Conservation (phyloP, 2,797 vertebrate species). For the Pantherophis alleghaniensis region DNA sequence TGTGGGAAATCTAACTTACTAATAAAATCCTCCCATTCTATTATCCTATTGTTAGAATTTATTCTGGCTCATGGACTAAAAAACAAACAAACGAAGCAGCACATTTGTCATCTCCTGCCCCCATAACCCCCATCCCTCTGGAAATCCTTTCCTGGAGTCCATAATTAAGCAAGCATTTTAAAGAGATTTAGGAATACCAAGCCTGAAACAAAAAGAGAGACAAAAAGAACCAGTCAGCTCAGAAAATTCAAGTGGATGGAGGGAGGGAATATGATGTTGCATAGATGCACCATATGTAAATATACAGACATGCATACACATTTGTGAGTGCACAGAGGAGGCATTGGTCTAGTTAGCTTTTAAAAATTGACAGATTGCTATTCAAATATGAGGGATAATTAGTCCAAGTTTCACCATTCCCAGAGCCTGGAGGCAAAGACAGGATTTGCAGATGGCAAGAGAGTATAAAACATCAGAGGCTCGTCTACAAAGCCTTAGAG, state of each 20-base stretch:
- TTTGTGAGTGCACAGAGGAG: background rate
- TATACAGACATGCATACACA: background rate
- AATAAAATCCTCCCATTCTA: background rate
- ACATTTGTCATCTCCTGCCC: background rate
- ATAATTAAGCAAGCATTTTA: background rate
- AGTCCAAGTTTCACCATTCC: slow-evolving; percentile 11
- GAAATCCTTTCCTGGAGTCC: background rate
- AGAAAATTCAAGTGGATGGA: slow-evolving; percentile 1
- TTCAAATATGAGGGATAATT: slow-evolving; percentile 16
- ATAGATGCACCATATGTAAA: background rate
- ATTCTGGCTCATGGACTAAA: background rate
- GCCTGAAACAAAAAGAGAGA: background rate
- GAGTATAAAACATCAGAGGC: background rate
- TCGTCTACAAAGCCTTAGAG: background rate
- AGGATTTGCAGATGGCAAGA: slow-evolving; percentile 12
- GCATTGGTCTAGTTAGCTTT: background rate
- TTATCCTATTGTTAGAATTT: background rate
- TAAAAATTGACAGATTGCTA: slow-evolving; percentile 21
- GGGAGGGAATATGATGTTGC: background rate
- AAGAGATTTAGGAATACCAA: background rate
- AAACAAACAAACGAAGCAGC: background rate
- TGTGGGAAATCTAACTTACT: background rate
- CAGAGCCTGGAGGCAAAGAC: background rate
- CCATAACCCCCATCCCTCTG: background rate
- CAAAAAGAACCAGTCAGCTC: background rate